Evolutionary conservation across 1,140 invertebrate genomes (phyloP).

Genomic region (Drosophila kikkawai): DNA sequence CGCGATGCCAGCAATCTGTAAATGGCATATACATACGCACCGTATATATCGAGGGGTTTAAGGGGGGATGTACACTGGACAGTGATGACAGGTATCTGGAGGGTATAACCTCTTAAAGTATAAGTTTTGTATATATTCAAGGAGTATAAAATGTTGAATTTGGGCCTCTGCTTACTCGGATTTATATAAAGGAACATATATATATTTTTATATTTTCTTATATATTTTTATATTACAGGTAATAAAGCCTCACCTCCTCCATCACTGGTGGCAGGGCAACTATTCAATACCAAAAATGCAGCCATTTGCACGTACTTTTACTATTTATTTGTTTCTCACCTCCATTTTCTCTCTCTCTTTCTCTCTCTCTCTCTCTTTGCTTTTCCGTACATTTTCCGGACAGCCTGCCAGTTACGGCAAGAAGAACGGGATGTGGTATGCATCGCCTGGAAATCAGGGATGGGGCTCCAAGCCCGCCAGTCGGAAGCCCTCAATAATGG

Average conservation of each 20-base stretch:
- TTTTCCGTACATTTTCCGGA: slow-evolving; percentile 21
- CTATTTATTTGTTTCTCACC: slow-evolving; percentile 68
- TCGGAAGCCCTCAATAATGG: slow-evolving; percentile 91
- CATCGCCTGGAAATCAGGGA: slow-evolving; percentile 88
- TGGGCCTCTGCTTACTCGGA: too few species aligned
- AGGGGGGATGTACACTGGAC: background rate
- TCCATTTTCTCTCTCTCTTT: slow-evolving; percentile 11
- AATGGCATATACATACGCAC: slow-evolving; percentile 43
- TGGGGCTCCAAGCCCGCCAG: slow-evolving; percentile 86
- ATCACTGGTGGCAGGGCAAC: slow-evolving; percentile 13
- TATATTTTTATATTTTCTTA: background rate
- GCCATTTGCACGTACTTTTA: slow-evolving; percentile 62
- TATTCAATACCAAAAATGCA: slow-evolving; percentile 47
- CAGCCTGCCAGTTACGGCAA: slow-evolving; percentile 94
- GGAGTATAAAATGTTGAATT: too few species aligned
- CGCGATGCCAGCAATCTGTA: slow-evolving; percentile 42
- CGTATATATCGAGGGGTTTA: background rate
- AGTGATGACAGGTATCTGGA: slow-evolving; percentile 5
- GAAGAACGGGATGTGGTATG: slow-evolving; percentile 94
- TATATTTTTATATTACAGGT: background rate
- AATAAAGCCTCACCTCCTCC: background rate
- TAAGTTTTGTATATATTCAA: too few species aligned
- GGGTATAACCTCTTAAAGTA: background rate
- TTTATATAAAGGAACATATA: background rate
- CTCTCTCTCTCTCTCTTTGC: slow-evolving; percentile 13